Conservation (phyloP, 1,140 invertebrate genomes). For the Coenobita brevimanus region DNA sequence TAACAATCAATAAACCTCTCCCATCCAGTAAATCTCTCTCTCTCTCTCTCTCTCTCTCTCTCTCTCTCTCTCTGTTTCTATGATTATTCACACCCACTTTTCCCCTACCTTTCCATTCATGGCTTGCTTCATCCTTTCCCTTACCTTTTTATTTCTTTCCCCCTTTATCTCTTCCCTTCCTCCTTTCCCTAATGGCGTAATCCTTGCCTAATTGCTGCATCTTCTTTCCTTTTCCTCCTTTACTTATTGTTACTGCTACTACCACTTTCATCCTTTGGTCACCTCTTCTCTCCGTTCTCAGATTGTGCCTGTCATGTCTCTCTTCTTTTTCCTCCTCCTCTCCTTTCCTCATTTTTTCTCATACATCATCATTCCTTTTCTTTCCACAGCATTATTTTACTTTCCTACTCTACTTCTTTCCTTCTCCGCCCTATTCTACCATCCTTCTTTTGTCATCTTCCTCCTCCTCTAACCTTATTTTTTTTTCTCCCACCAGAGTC, state of each 20-base stretch:
- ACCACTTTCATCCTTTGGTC: background rate
- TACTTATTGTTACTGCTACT: background rate
- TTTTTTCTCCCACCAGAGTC: background rate
- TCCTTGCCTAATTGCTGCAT: background rate
- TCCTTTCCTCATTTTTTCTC: constrained; percentile 1
- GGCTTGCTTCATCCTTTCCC: background rate
- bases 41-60: background rate
- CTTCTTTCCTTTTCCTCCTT: background rate
- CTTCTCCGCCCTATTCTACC: background rate
- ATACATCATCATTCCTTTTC: background rate
- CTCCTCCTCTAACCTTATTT: background rate
- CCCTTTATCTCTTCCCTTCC: background rate
- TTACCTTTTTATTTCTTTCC: background rate
- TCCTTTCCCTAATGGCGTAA: background rate
- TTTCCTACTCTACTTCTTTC: background rate
- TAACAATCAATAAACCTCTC: background rate
- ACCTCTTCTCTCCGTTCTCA: background rate
- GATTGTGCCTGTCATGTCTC: background rate
- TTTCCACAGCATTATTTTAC: background rate
- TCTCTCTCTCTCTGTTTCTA: background rate
- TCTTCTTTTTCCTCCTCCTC: background rate
- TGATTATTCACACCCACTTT: background rate
- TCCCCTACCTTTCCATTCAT: background rate
- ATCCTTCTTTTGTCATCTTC: background rate
- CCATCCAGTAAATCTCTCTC: background rate